Evolutionary conservation across 2,888 invertebrate genomes (phyloP).

Genomic region (Brachyptera risi): DNA sequence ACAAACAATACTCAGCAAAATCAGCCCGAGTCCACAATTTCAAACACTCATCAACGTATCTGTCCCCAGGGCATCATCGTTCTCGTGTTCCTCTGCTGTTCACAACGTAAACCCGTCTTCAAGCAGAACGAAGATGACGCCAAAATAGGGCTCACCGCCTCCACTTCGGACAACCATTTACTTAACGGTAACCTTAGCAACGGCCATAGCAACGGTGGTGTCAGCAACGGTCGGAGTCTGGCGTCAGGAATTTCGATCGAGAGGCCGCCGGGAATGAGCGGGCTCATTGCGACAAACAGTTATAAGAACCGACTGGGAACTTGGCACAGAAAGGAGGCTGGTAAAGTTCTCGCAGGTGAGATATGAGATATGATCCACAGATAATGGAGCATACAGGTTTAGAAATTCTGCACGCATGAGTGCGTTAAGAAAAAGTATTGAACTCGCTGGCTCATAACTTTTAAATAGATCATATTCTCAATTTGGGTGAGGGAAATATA

Average conservation of each 20-base stretch:
- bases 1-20: too few relatives aligned
- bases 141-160: constrained; percentile 26
- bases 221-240: not conserved
- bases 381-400: not conserved
- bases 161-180: constrained; percentile 23
- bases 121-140: constrained; percentile 41
- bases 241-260: constrained; percentile 55
- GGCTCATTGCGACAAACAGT: constrained; percentile 70
- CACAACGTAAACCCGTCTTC: constrained; percentile 41
- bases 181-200: too few relatives aligned
- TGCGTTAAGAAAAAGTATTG: too few relatives aligned
- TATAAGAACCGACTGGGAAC: constrained; percentile 60
- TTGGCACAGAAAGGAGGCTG: constrained; percentile 44
- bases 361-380: not conserved
- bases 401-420: too few relatives aligned
- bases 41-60: too few relatives aligned
- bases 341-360: constrained; percentile 14
- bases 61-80: constrained; percentile 46
- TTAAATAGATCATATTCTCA: too few relatives aligned
- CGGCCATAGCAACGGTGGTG: not conserved
- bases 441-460: too few relatives aligned
- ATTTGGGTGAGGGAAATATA: too few relatives aligned
- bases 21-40: too few relatives aligned
- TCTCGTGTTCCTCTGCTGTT: constrained; percentile 42
- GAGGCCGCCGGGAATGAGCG: constrained; percentile 69